A percentile compares a stretch with the other conserved stretches of the same genome.
phyloP scores from a whole-genome alignment of 2,888 invertebrate species.

The Dicranocentrus wangi region DNA sequence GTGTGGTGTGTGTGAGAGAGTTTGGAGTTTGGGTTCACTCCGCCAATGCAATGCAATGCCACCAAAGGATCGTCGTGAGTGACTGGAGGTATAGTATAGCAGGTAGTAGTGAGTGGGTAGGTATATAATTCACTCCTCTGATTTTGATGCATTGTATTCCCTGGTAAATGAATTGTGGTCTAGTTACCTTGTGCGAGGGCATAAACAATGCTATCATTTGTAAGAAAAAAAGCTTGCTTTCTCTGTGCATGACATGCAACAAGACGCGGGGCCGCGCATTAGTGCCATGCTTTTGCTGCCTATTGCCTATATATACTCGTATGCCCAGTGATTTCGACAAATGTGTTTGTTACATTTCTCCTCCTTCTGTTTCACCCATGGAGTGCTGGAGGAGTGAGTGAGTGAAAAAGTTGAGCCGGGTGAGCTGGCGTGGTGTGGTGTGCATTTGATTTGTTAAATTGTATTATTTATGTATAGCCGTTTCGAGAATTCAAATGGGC shows the following conservation, averaged over 20 bases:
- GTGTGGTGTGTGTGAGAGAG: too few relatives aligned
- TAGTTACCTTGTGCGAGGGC: conserved; percentile 30
- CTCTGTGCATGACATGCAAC: conserved; percentile 58
- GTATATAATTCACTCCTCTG: conserved; percentile 58
- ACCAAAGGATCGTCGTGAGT: too few relatives aligned
- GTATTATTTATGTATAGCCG: conserved; percentile 41
- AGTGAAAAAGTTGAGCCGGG: neutral
- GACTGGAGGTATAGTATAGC: too few relatives aligned
- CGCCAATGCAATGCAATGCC: too few relatives aligned
- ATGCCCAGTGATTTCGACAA: conserved; percentile 7
- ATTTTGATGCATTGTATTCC: conserved; percentile 61
- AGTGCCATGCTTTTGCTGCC: conserved; percentile 9
- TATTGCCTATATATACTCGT: too few relatives aligned
- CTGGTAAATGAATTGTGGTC: conserved; percentile 58
- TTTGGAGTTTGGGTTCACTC: too few relatives aligned
- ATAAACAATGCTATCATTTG: conserved; percentile 55
- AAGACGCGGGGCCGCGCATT: conserved; percentile 41
- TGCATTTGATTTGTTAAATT: conserved; percentile 59
- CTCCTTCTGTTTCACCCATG: too few relatives aligned
- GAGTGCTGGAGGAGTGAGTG: neutral
- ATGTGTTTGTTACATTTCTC: too few relatives aligned
- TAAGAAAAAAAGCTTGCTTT: conserved; percentile 41
- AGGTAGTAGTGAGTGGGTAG: too few relatives aligned
- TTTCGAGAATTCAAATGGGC: neutral
- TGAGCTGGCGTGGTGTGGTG: neutral